Base-by-base conservation (phyloP, 2,888 invertebrate species). In the Lapara coniferarum region DNA sequence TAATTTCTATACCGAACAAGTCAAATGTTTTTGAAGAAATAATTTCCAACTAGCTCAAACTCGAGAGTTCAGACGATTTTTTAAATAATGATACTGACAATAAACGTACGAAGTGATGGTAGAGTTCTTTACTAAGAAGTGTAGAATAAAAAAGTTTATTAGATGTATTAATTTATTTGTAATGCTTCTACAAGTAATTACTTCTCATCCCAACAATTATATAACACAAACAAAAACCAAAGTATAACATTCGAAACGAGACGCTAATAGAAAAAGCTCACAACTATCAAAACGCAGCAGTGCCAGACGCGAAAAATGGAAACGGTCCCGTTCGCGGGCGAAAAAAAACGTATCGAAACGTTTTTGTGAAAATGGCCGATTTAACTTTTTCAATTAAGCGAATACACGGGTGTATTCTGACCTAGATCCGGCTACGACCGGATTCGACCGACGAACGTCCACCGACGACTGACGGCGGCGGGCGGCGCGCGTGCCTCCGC, bases 371-470 rank as follows among this genome's bases (percentile, higher is more conserved):
- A 91, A 90, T 88, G 86, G 84, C 78, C 86, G 88, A 89, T 90
- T 90, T 87, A 91, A 92, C 92, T 92, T 90, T 90, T 90, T 89
- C 89, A 89, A 90, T 90, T 89, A 90, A 89, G 82, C 79, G 83
- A 78, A 79, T 77, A 75, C 81, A 73, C 77, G 81, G 83, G 80
- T 81, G 77, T 85, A 84, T 84, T 84, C 83, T 83, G 86, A 87
- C 87, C 86, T 77, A 86, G 79, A 84, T 84, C 80, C 78, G 77
- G 79, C 73, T 71, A 74, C 75, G 76, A 74, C 71, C 75, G 73
- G 78, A 70, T 75, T 76, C 77, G 77, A 78, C 75, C 77, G 74
- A 77, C 73, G 73, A 76, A 77, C 75, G 58, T 10, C 59, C 59
- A 69, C 71, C 77, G 80, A 77, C 74, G 46, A 63, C 16, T 10